Evolutionary conservation across 2,797 vertebrate species (phyloP).

Genomic region (Artibeus jamaicensis): DNA sequence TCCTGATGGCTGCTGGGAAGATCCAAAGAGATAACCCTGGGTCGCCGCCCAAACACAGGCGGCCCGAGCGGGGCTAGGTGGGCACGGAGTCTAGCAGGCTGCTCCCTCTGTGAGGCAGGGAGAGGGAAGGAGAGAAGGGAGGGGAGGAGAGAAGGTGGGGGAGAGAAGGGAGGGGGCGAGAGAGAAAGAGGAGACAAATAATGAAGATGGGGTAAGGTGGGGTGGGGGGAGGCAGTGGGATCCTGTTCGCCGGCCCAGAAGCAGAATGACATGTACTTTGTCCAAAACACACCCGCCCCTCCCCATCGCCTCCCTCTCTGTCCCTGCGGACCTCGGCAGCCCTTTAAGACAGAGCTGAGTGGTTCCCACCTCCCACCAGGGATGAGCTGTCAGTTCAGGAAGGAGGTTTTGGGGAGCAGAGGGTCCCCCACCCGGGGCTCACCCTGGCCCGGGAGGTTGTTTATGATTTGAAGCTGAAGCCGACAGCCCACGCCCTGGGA

Average conservation of each 20-base stretch:
- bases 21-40: neutral
- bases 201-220: neutral
- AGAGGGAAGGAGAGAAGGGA: neutral
- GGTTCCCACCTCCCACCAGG: neutral
- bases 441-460: neutral
- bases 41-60: too few species aligned
- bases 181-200: neutral
- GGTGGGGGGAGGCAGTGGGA: neutral
- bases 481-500: neutral
- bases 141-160: too few species aligned
- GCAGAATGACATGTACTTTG: too few species aligned
- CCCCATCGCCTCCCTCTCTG: neutral
- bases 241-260: neutral
- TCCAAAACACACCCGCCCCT: neutral
- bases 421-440: neutral
- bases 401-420: neutral
- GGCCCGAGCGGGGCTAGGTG: neutral
- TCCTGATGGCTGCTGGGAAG: neutral
- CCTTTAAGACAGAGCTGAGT: neutral
- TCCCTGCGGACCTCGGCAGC: neutral
- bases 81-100: neutral
- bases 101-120: neutral
- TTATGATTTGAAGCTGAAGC: neutral
- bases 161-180: neutral
- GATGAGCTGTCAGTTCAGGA: neutral